Percentiles rank a stretch among this genome's conserved stretches.
These are phyloP conservation scores for Eubucco bourcierii DNA, from an alignment of 2,113 vertebrate genomes.

Conservation along the genomic window DNA sequence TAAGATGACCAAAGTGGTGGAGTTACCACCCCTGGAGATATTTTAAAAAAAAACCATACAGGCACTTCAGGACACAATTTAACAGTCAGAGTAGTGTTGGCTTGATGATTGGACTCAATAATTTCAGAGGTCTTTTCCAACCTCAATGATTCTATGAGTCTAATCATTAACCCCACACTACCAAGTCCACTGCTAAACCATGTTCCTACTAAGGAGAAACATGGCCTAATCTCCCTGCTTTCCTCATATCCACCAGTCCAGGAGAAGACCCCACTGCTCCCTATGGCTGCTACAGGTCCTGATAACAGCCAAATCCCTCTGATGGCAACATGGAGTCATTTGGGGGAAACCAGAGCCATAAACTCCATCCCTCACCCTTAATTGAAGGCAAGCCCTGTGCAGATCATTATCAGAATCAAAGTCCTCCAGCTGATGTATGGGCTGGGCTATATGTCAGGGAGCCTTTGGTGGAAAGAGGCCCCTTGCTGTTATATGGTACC, in stretches of 20 bases:
- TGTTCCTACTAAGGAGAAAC: neutral
- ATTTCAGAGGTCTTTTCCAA: no score
- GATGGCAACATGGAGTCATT: neutral
- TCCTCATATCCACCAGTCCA: neutral
- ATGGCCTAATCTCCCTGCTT: rapidly evolving
- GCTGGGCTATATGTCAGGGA: neutral
- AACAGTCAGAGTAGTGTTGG: no score
- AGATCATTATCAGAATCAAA: constrained; percentile 69
- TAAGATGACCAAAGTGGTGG: no score
- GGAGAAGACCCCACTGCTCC: neutral
- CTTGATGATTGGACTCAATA: no score
- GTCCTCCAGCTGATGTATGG: constrained; percentile 22
- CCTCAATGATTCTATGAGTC: no score
- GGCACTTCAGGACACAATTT: no score
- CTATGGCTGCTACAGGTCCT: rapidly evolving
- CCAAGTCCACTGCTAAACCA: no score
- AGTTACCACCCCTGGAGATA: no score
- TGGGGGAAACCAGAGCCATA: constrained; percentile 32
- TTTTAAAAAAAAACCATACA: no score
- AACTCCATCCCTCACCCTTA: neutral
- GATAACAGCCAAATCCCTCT: neutral
- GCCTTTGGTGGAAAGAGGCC: constrained; percentile 40
- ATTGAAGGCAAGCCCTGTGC: neutral
- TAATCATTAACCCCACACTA: no score
- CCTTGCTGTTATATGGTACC: constrained; percentile 28